Percentiles rank a stretch among this genome's conserved stretches.
Evolutionary conservation across 2,888 invertebrate genomes (phyloP).

Genomic region (Thymelicus acteon): DNA sequence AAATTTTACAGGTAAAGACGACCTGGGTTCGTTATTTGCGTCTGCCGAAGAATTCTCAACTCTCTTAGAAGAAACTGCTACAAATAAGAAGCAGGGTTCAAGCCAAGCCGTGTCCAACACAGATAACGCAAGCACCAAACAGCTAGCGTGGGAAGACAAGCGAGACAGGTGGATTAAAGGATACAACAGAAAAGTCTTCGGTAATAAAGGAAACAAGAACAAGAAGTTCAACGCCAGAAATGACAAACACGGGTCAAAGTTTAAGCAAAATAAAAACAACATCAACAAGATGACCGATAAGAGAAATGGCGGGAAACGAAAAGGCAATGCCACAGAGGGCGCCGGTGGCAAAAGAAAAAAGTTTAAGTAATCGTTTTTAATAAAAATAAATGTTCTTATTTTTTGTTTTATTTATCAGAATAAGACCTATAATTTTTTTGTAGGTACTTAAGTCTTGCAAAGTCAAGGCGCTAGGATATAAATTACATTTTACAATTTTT

Average conservation of each 20-base stretch:
- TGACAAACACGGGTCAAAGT: slow-evolving; percentile 42
- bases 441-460: too few relatives aligned
- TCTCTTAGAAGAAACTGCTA: slow-evolving; percentile 92
- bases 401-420: slow-evolving; percentile 4
- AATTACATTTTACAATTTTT: too few relatives aligned
- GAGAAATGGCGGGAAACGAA: slow-evolving; percentile 63
- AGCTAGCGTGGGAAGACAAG: slow-evolving; percentile 92
- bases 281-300: slow-evolving; percentile 54
- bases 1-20: slow-evolving; percentile 66
- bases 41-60: slow-evolving; percentile 96
- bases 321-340: slow-evolving; percentile 53
- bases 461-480: too few relatives aligned
- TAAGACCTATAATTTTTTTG: too few relatives aligned
- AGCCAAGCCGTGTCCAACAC: slow-evolving; percentile 89
- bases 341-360: slow-evolving; percentile 70
- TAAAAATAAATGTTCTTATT: slow-evolving; percentile 29
- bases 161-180: slow-evolving; percentile 87
- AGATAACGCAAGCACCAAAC: slow-evolving; percentile 91
- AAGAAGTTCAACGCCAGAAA: slow-evolving; percentile 43
- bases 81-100: slow-evolving; percentile 86
- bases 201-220: slow-evolving; percentile 54
- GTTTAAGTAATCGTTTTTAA: slow-evolving; percentile 53
- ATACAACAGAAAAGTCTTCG: slow-evolving; percentile 77
- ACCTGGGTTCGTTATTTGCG: slow-evolving; percentile 89
- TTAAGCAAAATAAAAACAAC: slow-evolving; percentile 47